Evolutionary conservation across 2,797 vertebrate species (phyloP), one percentile per base, ranked within the genome.

Genomic region (Malacoraja senta): DNA sequence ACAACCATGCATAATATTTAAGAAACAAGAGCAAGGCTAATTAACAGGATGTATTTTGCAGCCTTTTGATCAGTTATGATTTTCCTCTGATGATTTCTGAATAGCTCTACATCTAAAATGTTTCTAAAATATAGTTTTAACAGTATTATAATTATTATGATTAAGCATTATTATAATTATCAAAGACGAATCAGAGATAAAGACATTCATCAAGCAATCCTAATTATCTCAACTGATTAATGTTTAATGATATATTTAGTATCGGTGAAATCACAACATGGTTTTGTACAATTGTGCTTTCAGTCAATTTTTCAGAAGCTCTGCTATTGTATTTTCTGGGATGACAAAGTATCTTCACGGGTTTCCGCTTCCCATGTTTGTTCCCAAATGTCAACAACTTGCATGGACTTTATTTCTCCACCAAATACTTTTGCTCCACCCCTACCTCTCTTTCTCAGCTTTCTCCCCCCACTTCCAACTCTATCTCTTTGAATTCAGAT

Each of bases 101-200:
- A 15, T 15, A 84, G 53, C 81, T 84, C 9, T 61, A 61, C 12
- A 17, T 15, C 26, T 84, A 84, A 61, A 61, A n/a, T 84, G 58
- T 61, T 83, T 83, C 29, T 4, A 29, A 61, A 84, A 61, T 13
- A 84, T 61, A 21, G 21, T 68, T 79, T 79, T 35, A 35, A 35
- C 65, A 61, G 29, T 19, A 32, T 86, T 32, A 63, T 63, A 86
- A 63, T 61, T 29, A 84, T 84, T 29, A 84, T 13, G 81, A 63
- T 86, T 86, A 86, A 88, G 17, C 24, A 35, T 88, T 63, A 88
- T 88, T 35, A 68, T n/a, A 84, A 29, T 88, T 35, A 88, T 88
- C 84, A 88, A 88, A 1, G 17, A 21, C 15, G n/a, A 88, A 68
- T 68, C 17, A 88, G 63, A 8, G 61, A 65, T 68, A 32, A 88